phyloP scores from a whole-genome alignment of 2,797 vertebrate genomes.

The Coracias cyanogaster region DNA sequence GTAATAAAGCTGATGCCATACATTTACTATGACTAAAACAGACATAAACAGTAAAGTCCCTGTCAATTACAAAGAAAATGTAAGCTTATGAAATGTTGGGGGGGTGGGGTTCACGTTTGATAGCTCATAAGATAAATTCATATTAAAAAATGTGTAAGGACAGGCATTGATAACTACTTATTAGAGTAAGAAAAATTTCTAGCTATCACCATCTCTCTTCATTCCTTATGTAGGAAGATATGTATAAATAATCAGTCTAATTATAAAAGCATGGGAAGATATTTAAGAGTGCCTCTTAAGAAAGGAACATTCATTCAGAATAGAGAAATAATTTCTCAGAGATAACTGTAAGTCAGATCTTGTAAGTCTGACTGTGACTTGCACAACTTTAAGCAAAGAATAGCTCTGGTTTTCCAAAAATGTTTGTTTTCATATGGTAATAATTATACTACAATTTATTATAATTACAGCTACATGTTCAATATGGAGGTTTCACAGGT shows the following conservation, averaged over 20 bases:
- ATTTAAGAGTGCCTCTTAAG: neutral
- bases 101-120: neutral
- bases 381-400: fast-evolving
- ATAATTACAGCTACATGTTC: neutral
- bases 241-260: neutral
- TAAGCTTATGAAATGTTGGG: neutral
- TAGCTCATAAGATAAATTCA: neutral
- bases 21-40: neutral
- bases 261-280: neutral
- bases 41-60: neutral
- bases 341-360: neutral
- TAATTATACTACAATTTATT: neutral
- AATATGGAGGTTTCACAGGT: neutral
- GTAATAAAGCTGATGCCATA: neutral
- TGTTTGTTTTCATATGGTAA: neutral
- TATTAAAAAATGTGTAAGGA: neutral
- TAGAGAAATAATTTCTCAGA: neutral
- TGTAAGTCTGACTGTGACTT: neutral
- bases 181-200: neutral
- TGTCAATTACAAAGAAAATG: neutral
- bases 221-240: neutral
- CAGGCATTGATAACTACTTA: neutral
- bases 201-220: neutral
- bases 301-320: neutral
- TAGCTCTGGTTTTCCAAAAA: neutral